phyloP scores from a whole-genome alignment of 2,113 vertebrate genomes.

The Struthidea cinerea region DNA sequence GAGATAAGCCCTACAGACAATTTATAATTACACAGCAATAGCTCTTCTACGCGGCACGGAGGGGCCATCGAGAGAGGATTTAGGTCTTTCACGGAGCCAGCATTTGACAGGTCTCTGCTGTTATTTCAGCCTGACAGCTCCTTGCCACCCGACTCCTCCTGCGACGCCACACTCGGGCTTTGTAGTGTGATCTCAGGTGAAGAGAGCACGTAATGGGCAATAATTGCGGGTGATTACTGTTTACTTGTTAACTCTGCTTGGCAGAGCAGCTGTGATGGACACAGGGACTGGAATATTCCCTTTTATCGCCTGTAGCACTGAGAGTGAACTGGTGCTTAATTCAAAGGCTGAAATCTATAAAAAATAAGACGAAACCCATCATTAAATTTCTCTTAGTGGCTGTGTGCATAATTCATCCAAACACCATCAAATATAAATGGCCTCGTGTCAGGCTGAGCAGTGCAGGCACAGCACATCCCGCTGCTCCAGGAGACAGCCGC shows the following conservation, averaged over 20 bases:
- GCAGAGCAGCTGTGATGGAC: slow-evolving; percentile 31
- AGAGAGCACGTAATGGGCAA: slow-evolving; percentile 74
- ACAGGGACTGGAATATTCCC: slow-evolving; percentile 9
- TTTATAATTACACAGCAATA: slow-evolving; percentile 56
- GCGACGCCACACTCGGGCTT: not conserved
- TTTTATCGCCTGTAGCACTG: slow-evolving; percentile 6
- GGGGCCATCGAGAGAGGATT: slow-evolving; percentile 22
- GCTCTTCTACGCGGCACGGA: not conserved
- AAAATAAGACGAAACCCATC: slow-evolving; percentile 73
- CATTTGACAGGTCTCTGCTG: slow-evolving; percentile 34
- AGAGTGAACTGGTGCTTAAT: slow-evolving; percentile 72
- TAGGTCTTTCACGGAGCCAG: not conserved
- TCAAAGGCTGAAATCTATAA: slow-evolving; percentile 76
- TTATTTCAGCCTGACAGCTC: slow-evolving; percentile 49
- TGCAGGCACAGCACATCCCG: not conserved
- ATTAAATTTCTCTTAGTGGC: slow-evolving; percentile 88
- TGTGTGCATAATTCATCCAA: slow-evolving; percentile 92
- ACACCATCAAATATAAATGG: slow-evolving; percentile 89
- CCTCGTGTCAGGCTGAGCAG: slow-evolving; percentile 27
- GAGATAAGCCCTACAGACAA: slow-evolving; percentile 47
- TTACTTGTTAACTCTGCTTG: slow-evolving; percentile 59
- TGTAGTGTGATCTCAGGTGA: slow-evolving; percentile 71
- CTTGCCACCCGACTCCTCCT: slow-evolving; percentile 66
- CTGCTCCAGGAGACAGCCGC: not conserved
- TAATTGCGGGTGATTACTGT: slow-evolving; percentile 72